Percentiles rank a stretch among this genome's conserved stretches.
phyloP scores from a whole-genome alignment of 2,888 invertebrate genomes.

The Noctuana brunneofusca region DNA sequence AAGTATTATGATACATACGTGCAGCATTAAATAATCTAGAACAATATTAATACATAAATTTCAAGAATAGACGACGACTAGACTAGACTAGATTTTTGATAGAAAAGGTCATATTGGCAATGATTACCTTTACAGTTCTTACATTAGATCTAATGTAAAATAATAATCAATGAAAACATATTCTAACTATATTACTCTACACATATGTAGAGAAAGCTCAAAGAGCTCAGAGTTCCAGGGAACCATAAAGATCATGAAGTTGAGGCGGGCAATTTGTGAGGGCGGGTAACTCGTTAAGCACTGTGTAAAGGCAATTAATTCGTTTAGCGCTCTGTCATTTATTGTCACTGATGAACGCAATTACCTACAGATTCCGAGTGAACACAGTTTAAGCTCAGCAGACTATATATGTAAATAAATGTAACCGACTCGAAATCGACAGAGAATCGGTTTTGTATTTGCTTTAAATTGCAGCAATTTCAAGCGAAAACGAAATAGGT shows the following conservation, averaged over 20 bases:
- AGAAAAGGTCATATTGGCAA: too few relatives aligned
- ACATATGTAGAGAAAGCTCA: not conserved
- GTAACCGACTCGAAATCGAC: not conserved
- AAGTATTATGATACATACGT: not conserved
- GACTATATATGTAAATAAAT: not conserved
- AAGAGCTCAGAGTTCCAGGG: not conserved
- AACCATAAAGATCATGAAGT: conserved; percentile 18
- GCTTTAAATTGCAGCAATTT: too few relatives aligned
- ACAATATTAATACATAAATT: not conserved
- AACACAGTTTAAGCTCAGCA: not conserved
- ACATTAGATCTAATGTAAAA: too few relatives aligned
- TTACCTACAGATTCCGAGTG: conserved; percentile 16
- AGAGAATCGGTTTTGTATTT: too few relatives aligned
- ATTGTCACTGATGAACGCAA: conserved; percentile 32
- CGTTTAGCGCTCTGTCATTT: conserved; percentile 18
- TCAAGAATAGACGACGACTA: too few relatives aligned
- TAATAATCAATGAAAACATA: too few relatives aligned
- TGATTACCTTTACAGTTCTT: too few relatives aligned
- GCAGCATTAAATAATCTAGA: not conserved
- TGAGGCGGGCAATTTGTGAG: conserved; percentile 13
- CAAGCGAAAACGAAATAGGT: not conserved
- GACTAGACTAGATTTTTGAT: too few relatives aligned
- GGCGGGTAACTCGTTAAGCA: conserved; percentile 25
- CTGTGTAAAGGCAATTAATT: conserved; percentile 28
- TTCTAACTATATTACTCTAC: not conserved